Evolutionary conservation across 2,113 vertebrate species (phyloP), one percentile per base, ranked within the genome.

Genomic region (Anarhynchus alexandrinus): DNA sequence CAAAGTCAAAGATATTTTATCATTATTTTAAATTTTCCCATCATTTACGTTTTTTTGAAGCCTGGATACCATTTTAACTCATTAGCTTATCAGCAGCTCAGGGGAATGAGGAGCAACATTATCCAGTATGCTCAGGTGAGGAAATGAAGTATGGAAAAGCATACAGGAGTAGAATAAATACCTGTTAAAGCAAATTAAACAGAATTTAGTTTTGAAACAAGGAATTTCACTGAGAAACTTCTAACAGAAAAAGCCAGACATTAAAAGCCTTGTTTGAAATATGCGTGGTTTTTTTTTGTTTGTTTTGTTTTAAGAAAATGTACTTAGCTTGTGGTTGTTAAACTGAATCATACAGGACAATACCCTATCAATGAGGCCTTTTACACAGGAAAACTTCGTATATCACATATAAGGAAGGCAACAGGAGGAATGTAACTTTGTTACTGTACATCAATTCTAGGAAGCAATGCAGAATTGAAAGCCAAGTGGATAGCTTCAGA

Each of bases 211-310:
- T 93, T 86, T 64, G 47, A 88, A 95, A 83, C 30, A 55, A 90
- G 26, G 19, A 51, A 83, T 43, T 94, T 74, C n/a, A 55, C 5
- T 6, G 15, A 67, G 43, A 88, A 91, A 84, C 25, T 83, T 90
- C 40, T 86, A 80, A 58, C 7, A 34, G 36, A 61, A 23, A 17
- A 91, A 83, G 30, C 22, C 42, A 55, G 2, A 29, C 5, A 55
- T 78, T 77, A 36, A 62, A 19, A 91, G 30, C 6, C 23, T 64
- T 54, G 34, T 78, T 42, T 58, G 19, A 92, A 66, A 66, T 7
- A 42, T 0, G 26, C 0, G 0, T 6, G 5, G 19, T 49, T 49
- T 55, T 30, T 29, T 27, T 55, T 12, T 11, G 40, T 40, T 64
- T 19, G 20, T 27, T 65, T 16, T 42, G 62, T 38, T 38, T 38